Evolutionary conservation across 2,797 vertebrate species (phyloP).

Genomic region (Phyllotis vaccarum): DNA sequence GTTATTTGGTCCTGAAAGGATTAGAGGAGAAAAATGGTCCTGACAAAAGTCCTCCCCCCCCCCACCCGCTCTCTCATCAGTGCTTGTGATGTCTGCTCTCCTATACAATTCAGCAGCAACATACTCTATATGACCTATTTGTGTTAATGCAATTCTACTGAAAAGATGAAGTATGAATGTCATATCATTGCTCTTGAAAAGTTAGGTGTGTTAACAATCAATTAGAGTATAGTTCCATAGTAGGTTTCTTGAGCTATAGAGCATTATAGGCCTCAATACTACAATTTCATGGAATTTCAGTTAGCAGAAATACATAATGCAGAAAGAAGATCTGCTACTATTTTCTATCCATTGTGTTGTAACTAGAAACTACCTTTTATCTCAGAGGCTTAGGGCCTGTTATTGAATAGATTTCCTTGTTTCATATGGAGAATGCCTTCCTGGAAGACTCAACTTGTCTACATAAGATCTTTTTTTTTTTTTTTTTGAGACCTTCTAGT

Average conservation of each 20-base stretch:
- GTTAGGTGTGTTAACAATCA: neutral
- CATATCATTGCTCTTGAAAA: neutral
- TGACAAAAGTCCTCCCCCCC: neutral
- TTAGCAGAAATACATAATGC: neutral
- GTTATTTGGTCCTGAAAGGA: conserved; percentile 36
- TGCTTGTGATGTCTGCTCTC: neutral
- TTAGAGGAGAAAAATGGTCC: conserved; percentile 3
- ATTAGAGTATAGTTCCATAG: neutral
- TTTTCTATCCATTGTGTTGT: neutral
- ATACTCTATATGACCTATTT: neutral
- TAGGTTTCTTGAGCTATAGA: neutral
- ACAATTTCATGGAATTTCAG: neutral
- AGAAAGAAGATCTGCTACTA: neutral
- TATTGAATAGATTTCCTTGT: conserved; percentile 20
- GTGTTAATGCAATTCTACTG: neutral
- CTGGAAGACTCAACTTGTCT: neutral
- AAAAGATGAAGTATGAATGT: conserved; percentile 36
- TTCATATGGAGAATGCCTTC: conserved; percentile 15
- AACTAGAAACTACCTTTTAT: conserved; percentile 11
- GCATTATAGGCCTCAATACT: neutral
- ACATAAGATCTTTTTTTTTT: conserved; percentile 31
- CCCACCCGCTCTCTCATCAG: neutral
- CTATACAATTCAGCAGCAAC: neutral
- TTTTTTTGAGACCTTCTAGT: conserved; percentile 21
- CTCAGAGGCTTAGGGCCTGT: neutral